Conservation (phyloP, 2,888 invertebrate species). For the Anticlea derivata region DNA sequence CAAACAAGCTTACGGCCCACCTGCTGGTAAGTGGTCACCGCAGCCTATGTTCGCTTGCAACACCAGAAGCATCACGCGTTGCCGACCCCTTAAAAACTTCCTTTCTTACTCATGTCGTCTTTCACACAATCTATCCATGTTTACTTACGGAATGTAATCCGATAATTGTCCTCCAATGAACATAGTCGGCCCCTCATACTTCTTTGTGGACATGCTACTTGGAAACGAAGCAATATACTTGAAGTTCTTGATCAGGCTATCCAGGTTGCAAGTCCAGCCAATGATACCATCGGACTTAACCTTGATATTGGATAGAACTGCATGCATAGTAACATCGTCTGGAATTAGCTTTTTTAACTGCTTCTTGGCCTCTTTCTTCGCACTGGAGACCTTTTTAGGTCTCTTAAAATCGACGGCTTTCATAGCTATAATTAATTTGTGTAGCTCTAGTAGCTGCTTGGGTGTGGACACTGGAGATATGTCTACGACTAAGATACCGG, state of each 20-base stretch:
- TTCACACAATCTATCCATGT: too few species aligned
- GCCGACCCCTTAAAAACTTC: too few species aligned
- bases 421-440: slow-evolving; percentile 83
- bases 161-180: slow-evolving; percentile 94
- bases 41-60: too few species aligned
- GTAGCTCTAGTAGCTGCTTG: slow-evolving; percentile 73
- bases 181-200: slow-evolving; percentile 87
- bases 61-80: too few species aligned
- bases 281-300: slow-evolving; percentile 63
- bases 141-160: slow-evolving; percentile 89
- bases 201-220: slow-evolving; percentile 45
- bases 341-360: slow-evolving; percentile 46
- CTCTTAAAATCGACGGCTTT: slow-evolving; percentile 52
- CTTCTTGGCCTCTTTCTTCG: slow-evolving; percentile 48
- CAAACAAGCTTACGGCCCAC: too few species aligned
- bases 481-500: slow-evolving; percentile 86
- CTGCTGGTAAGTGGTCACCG: too few species aligned
- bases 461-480: slow-evolving; percentile 85
- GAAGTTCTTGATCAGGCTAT: slow-evolving; percentile 86
- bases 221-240: slow-evolving; percentile 86
- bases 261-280: slow-evolving; percentile 91
- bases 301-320: slow-evolving; percentile 77
- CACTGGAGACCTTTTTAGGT: slow-evolving; percentile 46
- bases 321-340: slow-evolving; percentile 84
- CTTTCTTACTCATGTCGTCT: too few species aligned